These are phyloP conservation scores for Formica selysi DNA, from an alignment of 1,140 invertebrate genomes.

Conservation along the genomic window DNA sequence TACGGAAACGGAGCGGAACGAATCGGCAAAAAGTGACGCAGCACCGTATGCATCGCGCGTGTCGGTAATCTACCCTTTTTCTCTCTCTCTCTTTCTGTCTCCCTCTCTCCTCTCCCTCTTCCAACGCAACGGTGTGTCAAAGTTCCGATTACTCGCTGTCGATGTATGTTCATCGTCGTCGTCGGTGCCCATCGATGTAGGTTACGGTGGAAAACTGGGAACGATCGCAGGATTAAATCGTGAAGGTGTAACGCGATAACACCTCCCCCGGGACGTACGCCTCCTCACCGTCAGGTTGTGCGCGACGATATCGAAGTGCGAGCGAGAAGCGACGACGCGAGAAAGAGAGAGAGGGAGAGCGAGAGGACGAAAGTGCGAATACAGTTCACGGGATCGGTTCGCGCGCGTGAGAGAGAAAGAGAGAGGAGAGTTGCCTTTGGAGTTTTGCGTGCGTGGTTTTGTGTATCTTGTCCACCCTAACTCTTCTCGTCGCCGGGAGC, in stretches of 20 bases:
- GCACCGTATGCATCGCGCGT: constrained; percentile 70
- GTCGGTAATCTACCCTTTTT: constrained; percentile 41
- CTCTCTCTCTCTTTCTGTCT: background rate
- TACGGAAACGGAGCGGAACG: constrained; percentile 38
- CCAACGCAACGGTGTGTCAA: constrained; percentile 36
- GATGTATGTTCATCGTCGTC: constrained; percentile 17
- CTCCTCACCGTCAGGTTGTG: background rate
- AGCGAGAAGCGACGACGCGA: background rate
- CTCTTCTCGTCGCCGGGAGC: constrained; percentile 54
- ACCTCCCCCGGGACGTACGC: background rate
- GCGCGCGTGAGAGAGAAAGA: background rate
- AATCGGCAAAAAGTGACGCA: constrained; percentile 71
- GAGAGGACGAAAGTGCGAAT: constrained; percentile 4
- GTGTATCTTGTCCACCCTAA: constrained; percentile 1
- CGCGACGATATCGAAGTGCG: constrained; percentile 19
- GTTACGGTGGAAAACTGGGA: constrained; percentile 17
- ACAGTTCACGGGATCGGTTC: background rate
- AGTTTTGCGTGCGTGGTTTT: constrained; percentile 37
- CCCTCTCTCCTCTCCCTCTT: background rate
- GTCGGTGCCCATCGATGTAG: constrained; percentile 37
- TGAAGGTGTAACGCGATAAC: constrained; percentile 17
- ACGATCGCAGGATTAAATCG: background rate
- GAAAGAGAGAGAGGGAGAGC: background rate
- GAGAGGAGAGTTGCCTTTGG: background rate
- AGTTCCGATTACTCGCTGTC: constrained; percentile 51